Evolutionary conservation across 2,888 invertebrate genomes (phyloP), one percentile per base, ranked within the genome.

Genomic region (Drosophila nr. perissopoda): DNA sequence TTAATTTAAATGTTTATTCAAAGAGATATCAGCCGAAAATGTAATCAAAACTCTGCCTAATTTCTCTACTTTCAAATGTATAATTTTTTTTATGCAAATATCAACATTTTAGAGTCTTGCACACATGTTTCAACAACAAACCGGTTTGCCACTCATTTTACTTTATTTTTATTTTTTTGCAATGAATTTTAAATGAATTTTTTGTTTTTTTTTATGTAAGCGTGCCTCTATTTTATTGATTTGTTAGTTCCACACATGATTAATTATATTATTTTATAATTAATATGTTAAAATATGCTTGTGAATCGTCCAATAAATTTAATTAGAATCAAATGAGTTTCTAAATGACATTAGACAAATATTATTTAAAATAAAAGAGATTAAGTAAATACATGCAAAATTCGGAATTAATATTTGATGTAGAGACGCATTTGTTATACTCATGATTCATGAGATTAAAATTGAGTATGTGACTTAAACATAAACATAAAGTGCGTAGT

Each of bases 41-140:
- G 27, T 54, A 64, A 69, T 61, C 57, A 70, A 67, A 73, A 38
- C 36, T 64, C 21, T 18, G 11, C 36, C 70, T 48, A 79, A 80
- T 80, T 80, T 80, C 78, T 64, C 81, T 52, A 29, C 56, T 65
- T 69, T 69, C 46, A 62, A 49, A 42, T 64, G 52, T 57, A 38
- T 66, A 56, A 36, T 57, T 66, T 48, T 61, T 74, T 52, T 70
- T 75, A 81, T 81, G 69, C 70, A 67, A 60, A 73, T 53, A 63
- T 59, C 34, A 54, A 36, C 68, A 56, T 48, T 31, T 52, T 52
- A 4, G 13, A 38, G 62, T 46, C 31, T 42, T 42, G 57, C 68
- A 60, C 59, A 69, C 74, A 57, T 64, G 48, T 62, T 62, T 67
- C 33, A 52, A 27, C 34, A 40, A 33, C 38, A 18, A 81, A 71